Conservation (phyloP, 2,888 invertebrate genomes). For the Zele albiditarsus region DNA sequence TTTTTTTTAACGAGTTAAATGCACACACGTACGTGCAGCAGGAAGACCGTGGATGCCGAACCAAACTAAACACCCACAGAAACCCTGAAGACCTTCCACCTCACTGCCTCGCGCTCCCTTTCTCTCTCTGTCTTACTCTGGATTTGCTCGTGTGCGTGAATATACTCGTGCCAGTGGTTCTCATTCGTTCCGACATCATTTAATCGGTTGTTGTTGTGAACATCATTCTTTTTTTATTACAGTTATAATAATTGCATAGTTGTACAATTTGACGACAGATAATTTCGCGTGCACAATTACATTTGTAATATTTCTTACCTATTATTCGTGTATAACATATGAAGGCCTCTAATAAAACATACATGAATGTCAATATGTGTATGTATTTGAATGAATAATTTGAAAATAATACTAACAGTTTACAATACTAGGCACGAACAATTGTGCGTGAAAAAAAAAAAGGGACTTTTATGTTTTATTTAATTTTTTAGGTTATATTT, state of each 20-base stretch:
- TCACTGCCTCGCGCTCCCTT: background rate
- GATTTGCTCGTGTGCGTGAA: slow-evolving; percentile 29
- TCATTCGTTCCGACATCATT: slow-evolving; percentile 22
- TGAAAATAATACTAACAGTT: no score
- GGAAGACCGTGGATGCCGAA: slow-evolving; percentile 49
- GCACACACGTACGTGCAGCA: slow-evolving; percentile 31
- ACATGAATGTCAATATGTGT: background rate
- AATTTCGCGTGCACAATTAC: slow-evolving; percentile 9
- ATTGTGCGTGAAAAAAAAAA: background rate
- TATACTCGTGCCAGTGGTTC: slow-evolving; percentile 32
- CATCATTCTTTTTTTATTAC: slow-evolving; percentile 30
- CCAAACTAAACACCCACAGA: slow-evolving; percentile 50
- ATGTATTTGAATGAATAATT: background rate
- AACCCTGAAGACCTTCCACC: slow-evolving; percentile 37
- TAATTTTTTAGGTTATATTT: background rate
- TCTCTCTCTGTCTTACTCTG: slow-evolving; percentile 15
- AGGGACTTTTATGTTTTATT: background rate
- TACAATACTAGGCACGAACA: background rate
- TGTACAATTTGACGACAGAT: slow-evolving; percentile 8
- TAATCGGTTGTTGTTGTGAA: background rate
- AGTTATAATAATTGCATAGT: slow-evolving; percentile 5
- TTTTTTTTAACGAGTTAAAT: slow-evolving; percentile 26
- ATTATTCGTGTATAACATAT: background rate
- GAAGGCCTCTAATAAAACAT: background rate
- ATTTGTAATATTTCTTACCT: background rate